Base-by-base conservation (phyloP, 2,888 invertebrate species). In the Psylliodes chrysocephalus region DNA sequence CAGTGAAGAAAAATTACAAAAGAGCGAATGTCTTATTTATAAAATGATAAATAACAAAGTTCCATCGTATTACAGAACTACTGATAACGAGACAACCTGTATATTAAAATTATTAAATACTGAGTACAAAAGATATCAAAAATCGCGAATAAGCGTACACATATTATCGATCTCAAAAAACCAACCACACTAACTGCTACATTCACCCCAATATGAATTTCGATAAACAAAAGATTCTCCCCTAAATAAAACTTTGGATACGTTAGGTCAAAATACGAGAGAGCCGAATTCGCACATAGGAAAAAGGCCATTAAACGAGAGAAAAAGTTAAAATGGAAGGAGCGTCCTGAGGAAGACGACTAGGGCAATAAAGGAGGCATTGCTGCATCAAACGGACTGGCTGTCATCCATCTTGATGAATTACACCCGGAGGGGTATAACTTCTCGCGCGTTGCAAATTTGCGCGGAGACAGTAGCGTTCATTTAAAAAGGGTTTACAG, bases 361-460 rank as follows among this genome's bases (percentile, higher is more conserved):
- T 55, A 55, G 30, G 44, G 46, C 55, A 55, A 55, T 55, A 44
- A 55, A 55, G 12, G 55, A 46, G 55, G 46, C 46, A 30, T 55
- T 55, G 44, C 46, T 46, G 44, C 44, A 55, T 46, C 33, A 17
- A 55, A 17, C 38, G 40, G 25, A 40, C 7, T 42, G 42, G 40
- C 7, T 12, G 44, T 55, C 46, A 33, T 33, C 55, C 46, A 17
- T 42, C 6, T 42, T 42, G 42, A 42, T 42, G 42, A 18, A 42
- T 42, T 18, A 18, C 42, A n/a, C 42, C 42, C 8, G 6, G 18
- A 33, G 10, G 18, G 42, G 42, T n/a, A 38, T 10, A 42, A 42
- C 42, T 42, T 42, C 18, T 42, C 42, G 18, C 8, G 42, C 3
- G 14, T 12, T 2, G 35, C 3, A 35, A 35, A 35, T 35, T 35